phyloP scores from a whole-genome alignment of 1,140 invertebrate genomes.

The Papilio machaon region DNA sequence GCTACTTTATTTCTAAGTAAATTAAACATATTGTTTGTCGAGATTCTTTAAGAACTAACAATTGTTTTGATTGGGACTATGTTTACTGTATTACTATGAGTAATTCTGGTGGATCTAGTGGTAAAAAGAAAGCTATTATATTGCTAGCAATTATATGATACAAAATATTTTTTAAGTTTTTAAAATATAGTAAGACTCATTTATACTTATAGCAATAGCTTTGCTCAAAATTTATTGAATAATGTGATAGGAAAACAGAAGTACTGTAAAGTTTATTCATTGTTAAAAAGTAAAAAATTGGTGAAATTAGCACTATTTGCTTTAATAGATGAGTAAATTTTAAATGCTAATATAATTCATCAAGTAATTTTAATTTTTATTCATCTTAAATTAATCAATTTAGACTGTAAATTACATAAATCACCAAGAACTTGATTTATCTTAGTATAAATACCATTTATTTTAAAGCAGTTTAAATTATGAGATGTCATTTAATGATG shows the following conservation, averaged over 20 bases:
- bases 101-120: not conserved
- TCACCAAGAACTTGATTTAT: no score
- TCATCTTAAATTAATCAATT: no score
- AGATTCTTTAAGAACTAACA: not conserved
- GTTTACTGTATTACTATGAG: not conserved
- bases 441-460: no score
- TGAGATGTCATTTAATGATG: no score
- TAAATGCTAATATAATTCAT: no score
- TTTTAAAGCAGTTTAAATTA: no score
- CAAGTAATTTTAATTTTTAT: no score
- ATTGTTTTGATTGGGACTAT: not conserved
- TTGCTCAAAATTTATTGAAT: not conserved
- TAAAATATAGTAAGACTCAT: no score
- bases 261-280: not conserved
- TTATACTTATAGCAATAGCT: no score
- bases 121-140: not conserved
- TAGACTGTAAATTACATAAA: no score
- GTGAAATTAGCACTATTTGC: not conserved
- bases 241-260: not conserved
- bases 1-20: slow-evolving; percentile 13
- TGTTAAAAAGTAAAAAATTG: no score
- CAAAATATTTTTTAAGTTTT: no score
- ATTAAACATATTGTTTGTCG: not conserved
- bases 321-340: not conserved
- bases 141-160: not conserved